phyloP scores from a whole-genome alignment of 1,140 invertebrate species.

The Drosophila biarmipes region DNA sequence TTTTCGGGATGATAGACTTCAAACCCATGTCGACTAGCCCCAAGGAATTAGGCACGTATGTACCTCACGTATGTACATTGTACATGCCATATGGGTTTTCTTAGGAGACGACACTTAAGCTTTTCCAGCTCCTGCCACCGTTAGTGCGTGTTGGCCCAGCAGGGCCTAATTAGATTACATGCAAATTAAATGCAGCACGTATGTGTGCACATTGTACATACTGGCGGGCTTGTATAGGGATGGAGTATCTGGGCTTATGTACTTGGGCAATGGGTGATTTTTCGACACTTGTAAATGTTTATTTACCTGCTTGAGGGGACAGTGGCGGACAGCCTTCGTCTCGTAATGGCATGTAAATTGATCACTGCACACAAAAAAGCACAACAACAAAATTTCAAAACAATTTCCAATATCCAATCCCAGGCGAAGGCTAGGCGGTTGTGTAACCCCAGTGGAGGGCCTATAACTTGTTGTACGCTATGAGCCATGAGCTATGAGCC shows the following conservation, averaged over 20 bases:
- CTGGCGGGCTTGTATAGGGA: background rate
- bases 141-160: background rate
- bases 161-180: slow-evolving; percentile 68
- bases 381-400: slow-evolving; percentile 32
- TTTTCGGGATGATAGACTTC: background rate
- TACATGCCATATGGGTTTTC: slow-evolving; percentile 13
- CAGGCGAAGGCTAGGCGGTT: background rate
- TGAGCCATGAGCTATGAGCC: background rate
- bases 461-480: slow-evolving; percentile 17
- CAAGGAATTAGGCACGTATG: slow-evolving; percentile 16
- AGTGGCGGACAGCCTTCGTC: background rate
- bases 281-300: slow-evolving; percentile 1
- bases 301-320: slow-evolving; percentile 18
- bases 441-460: slow-evolving; percentile 2
- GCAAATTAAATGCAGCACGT: slow-evolving; percentile 62
- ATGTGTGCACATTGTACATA: slow-evolving; percentile 3
- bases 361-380: slow-evolving; percentile 51
- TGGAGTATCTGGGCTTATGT: slow-evolving; percentile 2
- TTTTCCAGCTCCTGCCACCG: background rate
- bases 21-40: slow-evolving; percentile 10
- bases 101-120: slow-evolving; percentile 27
- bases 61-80: slow-evolving; percentile 2
- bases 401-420: slow-evolving; percentile 1
- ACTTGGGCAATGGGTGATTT: background rate
- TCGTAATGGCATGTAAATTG: background rate